Evolutionary conservation across 53 echinoderm and acorn worm species (phyloP).

Genomic region (Luidia sarsii): DNA sequence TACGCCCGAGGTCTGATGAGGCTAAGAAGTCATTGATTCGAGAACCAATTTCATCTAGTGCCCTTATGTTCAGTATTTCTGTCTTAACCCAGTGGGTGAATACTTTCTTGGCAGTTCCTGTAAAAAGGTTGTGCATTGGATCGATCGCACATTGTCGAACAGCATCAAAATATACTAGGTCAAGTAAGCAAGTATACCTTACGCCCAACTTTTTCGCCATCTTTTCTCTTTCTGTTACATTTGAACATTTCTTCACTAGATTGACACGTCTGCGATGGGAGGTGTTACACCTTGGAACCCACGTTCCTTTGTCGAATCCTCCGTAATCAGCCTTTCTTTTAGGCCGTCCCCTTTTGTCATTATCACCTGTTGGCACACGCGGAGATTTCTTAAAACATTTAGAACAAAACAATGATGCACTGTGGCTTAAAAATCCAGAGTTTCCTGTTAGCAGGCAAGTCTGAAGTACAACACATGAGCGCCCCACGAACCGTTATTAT

Average conservation of each 20-base stretch:
- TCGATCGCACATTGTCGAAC: conserved; percentile 40
- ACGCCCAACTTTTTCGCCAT: conserved; percentile 22
- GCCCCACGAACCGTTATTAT: background rate
- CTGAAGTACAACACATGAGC: conserved; percentile 40
- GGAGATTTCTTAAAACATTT: conserved; percentile 36
- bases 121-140: conserved; percentile 51
- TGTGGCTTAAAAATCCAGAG: conserved; percentile 50
- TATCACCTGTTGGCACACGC: conserved; percentile 6
- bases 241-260: background rate
- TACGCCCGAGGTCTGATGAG: conserved; percentile 19
- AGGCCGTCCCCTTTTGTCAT: conserved; percentile 1
- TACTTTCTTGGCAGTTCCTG: conserved; percentile 37
- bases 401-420: conserved; percentile 17
- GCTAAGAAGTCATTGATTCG: conserved; percentile 12
- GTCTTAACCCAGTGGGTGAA: conserved; percentile 29
- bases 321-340: conserved; percentile 47
- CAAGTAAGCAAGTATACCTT: conserved; percentile 14
- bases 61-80: conserved; percentile 6
- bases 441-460: conserved; percentile 49
- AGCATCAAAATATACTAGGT: conserved; percentile 34
- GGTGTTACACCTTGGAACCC: background rate
- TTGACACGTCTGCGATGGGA: conserved; percentile 2
- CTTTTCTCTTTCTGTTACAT: background rate
- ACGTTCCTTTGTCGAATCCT: conserved; percentile 16
- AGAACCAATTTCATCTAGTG: conserved; percentile 5